Base-by-base conservation (phyloP, 2,113 vertebrate species). In the Pangasianodon gigas region DNA sequence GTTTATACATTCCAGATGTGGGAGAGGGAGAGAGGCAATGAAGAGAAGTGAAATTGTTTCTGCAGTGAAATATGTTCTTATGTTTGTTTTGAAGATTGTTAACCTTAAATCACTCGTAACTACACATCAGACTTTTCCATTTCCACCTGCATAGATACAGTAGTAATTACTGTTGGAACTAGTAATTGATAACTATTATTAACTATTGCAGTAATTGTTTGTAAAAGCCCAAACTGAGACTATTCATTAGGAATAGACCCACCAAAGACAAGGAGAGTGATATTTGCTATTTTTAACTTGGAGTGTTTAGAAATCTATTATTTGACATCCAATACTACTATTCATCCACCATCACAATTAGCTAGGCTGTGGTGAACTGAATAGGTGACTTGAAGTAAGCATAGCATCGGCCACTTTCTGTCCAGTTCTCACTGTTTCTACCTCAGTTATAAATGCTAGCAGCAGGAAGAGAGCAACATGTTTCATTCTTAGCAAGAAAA, bases 1-100 rank as follows among this genome's bases (percentile, higher is more conserved):
- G 62, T 67, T 80, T 56, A 87, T 79, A 65, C 13, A n/a, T 58
- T 87, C 86, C 86, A 87, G 86, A 75, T 87, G 86, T 79, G 71
- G 3, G 86, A 32, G 41, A 21, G 26, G 4, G 16, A 62, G 26
- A 56, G 52, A 29, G 54, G 32, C 2, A 29, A 3, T 16, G 18
- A n/a, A 24, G 18, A 24, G 9, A 77, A 16, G 37, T 77, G 37
- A 37, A 87, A 58, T 58, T 32, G 4, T 46, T 44, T 79, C 41
- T 79, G 41, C 54, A 48, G 24, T 87, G 69, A 41, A 71, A 58
- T 44, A 11, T 58, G 16, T 29, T 77, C 9, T 4, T 46, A 13
- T 56, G 21, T 56, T 56, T 56, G 3, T 2, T 52, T 6, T 37
- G 69, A 44, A 16, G 32, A 58, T 24, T 71, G 37, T 71, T 52